Base-by-base conservation (phyloP, 2,888 invertebrate species). In the Gari tellinella region DNA sequence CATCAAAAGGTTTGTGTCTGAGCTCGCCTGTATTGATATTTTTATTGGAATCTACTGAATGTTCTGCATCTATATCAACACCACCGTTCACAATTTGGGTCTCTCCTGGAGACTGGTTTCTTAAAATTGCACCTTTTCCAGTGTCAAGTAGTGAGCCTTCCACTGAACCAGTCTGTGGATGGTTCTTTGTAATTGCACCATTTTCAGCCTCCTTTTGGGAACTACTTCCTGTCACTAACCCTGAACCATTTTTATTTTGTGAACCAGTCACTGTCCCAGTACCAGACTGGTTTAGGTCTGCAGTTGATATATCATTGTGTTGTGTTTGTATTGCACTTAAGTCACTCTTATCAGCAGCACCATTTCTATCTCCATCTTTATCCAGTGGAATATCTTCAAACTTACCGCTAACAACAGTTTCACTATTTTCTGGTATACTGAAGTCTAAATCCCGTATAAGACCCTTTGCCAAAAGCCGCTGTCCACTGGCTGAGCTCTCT, bases 281-380 rank as follows among this genome's bases (percentile, higher is more conserved):
- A 45, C 55, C 68, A 45, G 62, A 52, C 53, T 61, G 45, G 48
- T 41, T 40, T 63, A 48, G 66, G 60, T 60, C 60, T 45, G 60
- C 60, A 52, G 4, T 31, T 31, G 10, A 31, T 31, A 7, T 31
- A 10, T 31, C 31, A 31, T 10, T 31, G 31, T 31, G 5, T 7
- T 31, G 31, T 31, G 31, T 31, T 31, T 31, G 31, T 72, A 72
- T 72, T 72, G 72, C 72, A 72, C 72, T 56, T 37, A 41, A 15
- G 41, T 69, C 57, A 23, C 31, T 57, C 17, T 40, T 31, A 43
- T 43, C 52, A 48, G 17, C 40, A 21, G 52, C 26, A 52, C 52
- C 15, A 2, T 17, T 31, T 3, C 8, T 37, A 17, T 19, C 31
- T 17, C 19, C 15, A 25, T 25, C 15, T 45, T n/a, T 31, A 19